Evolutionary conservation across 2,888 invertebrate genomes (phyloP).

Genomic region (Drosophila tripunctata): DNA sequence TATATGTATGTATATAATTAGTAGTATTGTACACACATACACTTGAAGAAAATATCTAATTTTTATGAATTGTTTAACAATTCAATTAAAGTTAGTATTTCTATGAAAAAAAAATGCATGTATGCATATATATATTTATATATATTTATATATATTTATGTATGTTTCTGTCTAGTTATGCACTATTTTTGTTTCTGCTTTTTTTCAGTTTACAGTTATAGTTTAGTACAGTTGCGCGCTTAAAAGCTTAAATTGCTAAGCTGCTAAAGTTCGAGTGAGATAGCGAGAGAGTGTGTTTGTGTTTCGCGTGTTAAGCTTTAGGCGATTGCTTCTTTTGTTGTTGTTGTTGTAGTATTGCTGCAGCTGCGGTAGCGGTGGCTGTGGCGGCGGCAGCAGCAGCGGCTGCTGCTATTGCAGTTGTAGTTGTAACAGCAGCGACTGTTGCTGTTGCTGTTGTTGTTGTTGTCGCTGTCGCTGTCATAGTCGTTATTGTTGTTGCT

Average conservation of each 20-base stretch:
- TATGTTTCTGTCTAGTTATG: background rate
- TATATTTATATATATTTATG: slow-evolving; percentile 10
- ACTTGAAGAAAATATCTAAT: background rate
- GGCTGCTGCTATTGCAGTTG: slow-evolving; percentile 23
- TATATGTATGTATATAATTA: background rate
- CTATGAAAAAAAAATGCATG: background rate
- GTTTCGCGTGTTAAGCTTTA: slow-evolving; percentile 40
- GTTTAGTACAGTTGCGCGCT: slow-evolving; percentile 46
- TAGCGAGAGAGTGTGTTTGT: slow-evolving; percentile 7
- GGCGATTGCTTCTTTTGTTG: slow-evolving; percentile 35
- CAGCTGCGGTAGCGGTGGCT: slow-evolving; percentile 31
- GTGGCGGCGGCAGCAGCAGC: slow-evolving; percentile 14
- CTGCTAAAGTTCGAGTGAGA: slow-evolving; percentile 4
- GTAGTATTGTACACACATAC: background rate
- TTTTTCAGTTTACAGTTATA: slow-evolving; percentile 25
- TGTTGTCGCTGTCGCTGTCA: background rate
- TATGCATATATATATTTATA: background rate
- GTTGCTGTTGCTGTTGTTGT: slow-evolving; percentile 5
- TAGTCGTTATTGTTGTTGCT: slow-evolving; percentile 19
- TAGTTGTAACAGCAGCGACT: slow-evolving; percentile 15
- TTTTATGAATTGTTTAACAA: background rate
- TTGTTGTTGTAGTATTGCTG: slow-evolving; percentile 14
- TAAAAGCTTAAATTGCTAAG: slow-evolving; percentile 31
- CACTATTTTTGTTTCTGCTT: slow-evolving; percentile 36
- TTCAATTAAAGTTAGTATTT: background rate